Conservation (phyloP, 2,888 invertebrate species). For the Diabrotica balteata region DNA sequence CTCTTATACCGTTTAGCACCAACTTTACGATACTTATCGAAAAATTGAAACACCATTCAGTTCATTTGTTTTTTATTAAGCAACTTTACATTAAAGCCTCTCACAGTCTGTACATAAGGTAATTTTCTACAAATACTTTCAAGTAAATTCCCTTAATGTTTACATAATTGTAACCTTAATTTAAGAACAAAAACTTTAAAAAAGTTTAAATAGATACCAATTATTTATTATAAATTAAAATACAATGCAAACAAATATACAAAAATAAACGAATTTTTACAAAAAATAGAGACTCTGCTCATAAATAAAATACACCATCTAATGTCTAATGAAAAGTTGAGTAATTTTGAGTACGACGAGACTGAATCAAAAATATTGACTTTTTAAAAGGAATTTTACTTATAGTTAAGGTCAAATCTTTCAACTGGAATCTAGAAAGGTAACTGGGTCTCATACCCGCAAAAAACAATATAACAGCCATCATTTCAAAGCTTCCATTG, state of each 20-base stretch:
- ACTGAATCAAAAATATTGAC: too few relatives aligned
- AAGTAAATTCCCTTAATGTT: background rate
- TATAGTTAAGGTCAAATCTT: too few relatives aligned
- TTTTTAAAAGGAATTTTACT: too few relatives aligned
- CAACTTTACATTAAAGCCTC: conserved; percentile 60
- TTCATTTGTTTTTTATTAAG: conserved; percentile 56
- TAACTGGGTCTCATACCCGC: too few relatives aligned
- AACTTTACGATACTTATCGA: background rate
- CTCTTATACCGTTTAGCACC: too few relatives aligned
- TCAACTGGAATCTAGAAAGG: too few relatives aligned
- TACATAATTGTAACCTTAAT: too few relatives aligned
- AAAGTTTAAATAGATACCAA: background rate
- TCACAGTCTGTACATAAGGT: conserved; percentile 60
- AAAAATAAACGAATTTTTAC: background rate
- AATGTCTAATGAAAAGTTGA: too few relatives aligned
- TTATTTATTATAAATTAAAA: background rate
- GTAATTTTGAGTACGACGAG: too few relatives aligned
- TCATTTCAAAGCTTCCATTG: too few relatives aligned
- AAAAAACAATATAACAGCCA: too few relatives aligned
- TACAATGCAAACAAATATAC: background rate
- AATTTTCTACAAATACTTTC: conserved; percentile 50
- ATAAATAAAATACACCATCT: conserved; percentile 6
- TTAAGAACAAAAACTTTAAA: background rate
- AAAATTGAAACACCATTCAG: conserved; percentile 30
- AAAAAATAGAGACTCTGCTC: conserved; percentile 3